Base-by-base conservation (phyloP, 1,140 invertebrate genomes). In the Papilio polyxenes region DNA sequence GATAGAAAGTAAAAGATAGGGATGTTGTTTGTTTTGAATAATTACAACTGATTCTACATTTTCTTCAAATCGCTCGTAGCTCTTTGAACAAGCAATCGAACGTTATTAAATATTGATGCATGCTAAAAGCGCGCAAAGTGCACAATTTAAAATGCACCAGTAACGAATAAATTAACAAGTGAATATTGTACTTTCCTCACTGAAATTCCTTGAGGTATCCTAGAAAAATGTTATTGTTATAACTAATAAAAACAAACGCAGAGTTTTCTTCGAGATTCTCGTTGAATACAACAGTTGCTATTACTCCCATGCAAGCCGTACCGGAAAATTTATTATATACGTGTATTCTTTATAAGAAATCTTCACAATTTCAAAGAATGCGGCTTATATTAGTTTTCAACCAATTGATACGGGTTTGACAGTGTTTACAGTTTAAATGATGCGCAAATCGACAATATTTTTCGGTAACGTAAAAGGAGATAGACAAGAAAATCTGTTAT, bases 101-200 rank as follows among this genome's bases (percentile, higher is more conserved):
- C 53, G 51, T 78, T 78, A 40, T 78, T 59, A 78, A 78, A 78
- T 78, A 78, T 78, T 78, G 11, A 78, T 59, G 51, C 76, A 78
- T 78, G 31, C 23, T 78, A 78, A 78, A 79, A 79, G 77, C 77
- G 77, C 31, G 77, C 77, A 65, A 79, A 79, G 77, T 79, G 77
- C 77, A 65, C 31, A 62, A 79, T 65, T 59, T 62, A 79, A 79
- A 79, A 79, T 79, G 77, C 56, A 62, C 31, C 77, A 79, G 53
- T 65, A 44, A 65, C 31, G 77, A 79, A 79, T 79, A 79, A 79
- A 79, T 79, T 79, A 79, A 56, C 15, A 37, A 40, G 56, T 62
- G 44, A 79, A 79, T 62, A 79, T 79, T 79, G 56, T 79, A 79
- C 59, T 79, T 79, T 79, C 44, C 77, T 79, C 17, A 79, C 77